Evolutionary conservation across 2,888 invertebrate genomes (phyloP), one percentile per base, ranked within the genome.

Genomic region (Acheta domesticus): DNA sequence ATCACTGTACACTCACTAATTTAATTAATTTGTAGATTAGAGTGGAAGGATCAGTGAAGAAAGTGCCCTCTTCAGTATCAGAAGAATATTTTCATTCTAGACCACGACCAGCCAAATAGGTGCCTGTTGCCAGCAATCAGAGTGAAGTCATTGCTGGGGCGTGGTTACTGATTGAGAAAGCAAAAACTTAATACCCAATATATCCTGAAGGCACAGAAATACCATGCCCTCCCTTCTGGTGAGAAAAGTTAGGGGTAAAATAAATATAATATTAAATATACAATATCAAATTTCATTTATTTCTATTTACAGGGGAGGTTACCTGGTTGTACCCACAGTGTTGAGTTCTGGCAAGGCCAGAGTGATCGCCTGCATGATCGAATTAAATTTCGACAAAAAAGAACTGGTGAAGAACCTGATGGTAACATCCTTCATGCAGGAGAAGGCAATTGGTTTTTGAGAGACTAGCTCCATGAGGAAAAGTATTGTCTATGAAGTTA

Each of bases 291-390:
- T 21, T 75, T 8, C 5, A 49, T 50, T 12, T 79, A 36, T 74
- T 23, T 20, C 20, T 78, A 81, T 82, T 89, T 89, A 79, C 85
- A 95, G 97, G 97, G 98, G 99, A 83, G 99, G 99, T 75, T 99
- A 93, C 85, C 88, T 93, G 23, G 91, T 99, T 74, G 90, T 90
- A 81, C 99, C 11, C 89, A 89, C 80, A 87, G 89, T 19, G 90
- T 98, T 77, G 99, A 99, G 88, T 99, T 99, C 87, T 99, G 99
- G 99, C 98, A 99, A 88, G 99, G 99, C 0, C 99, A 99, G 87
- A 92, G 94, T 14, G 95, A 96, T 87, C 91, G 99, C 77, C 89
- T 99, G n/a, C 99, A 99, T 87, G 99, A 99, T 86, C 91, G 99
- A 84, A 95, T 99, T 79, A 90, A 92, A 83, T 99, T 98, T 86